A percentile compares a stretch with the other conserved stretches of the same genome.
Evolutionary conservation across 1,140 invertebrate genomes (phyloP).

Genomic region (Thrips palmi): DNA sequence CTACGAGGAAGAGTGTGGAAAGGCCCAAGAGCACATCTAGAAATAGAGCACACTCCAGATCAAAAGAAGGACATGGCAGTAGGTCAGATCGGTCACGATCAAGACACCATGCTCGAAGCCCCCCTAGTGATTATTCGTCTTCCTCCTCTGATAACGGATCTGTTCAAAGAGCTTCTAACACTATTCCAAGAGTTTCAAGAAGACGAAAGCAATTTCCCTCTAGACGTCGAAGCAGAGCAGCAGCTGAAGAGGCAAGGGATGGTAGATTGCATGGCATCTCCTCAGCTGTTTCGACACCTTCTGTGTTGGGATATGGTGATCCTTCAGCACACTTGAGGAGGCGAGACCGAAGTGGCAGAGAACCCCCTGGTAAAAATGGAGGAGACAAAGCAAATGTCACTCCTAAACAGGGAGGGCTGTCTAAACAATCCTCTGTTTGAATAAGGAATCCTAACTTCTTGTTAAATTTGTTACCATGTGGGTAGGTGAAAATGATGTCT

Average conservation of each 20-base stretch:
- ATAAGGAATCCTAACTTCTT: too few species aligned
- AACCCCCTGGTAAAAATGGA: constrained; percentile 3
- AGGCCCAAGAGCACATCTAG: too few species aligned
- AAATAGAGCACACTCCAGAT: too few species aligned
- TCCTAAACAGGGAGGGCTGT: too few species aligned
- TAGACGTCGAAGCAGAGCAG: constrained; percentile 1
- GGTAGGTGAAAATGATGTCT: too few species aligned
- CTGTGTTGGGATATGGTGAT: constrained; percentile 13
- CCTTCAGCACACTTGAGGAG: constrained; percentile 3
- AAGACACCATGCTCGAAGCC: constrained; percentile 19
- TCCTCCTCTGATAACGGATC: constrained; percentile 18
- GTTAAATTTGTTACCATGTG: too few species aligned
- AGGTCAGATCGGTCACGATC: too few species aligned
- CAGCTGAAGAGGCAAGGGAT: constrained; percentile 13
- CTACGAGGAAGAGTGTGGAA: too few species aligned
- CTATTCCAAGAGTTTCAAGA: constrained; percentile 19
- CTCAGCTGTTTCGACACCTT: constrained; percentile 15
- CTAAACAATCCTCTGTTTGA: constrained; percentile 17
- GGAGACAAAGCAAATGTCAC: constrained; percentile 4
- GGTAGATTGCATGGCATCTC: too few species aligned
- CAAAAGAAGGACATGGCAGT: too few species aligned
- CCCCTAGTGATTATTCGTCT: constrained; percentile 19
- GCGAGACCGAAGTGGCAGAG: constrained; percentile 10
- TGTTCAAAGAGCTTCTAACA: constrained; percentile 17
- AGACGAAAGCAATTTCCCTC: constrained; percentile 14